Percentiles rank a stretch among this genome's conserved stretches.
These are phyloP conservation scores for Falcaria lacertinaria DNA, from an alignment of 2,888 invertebrate genomes.

Conservation along the genomic window DNA sequence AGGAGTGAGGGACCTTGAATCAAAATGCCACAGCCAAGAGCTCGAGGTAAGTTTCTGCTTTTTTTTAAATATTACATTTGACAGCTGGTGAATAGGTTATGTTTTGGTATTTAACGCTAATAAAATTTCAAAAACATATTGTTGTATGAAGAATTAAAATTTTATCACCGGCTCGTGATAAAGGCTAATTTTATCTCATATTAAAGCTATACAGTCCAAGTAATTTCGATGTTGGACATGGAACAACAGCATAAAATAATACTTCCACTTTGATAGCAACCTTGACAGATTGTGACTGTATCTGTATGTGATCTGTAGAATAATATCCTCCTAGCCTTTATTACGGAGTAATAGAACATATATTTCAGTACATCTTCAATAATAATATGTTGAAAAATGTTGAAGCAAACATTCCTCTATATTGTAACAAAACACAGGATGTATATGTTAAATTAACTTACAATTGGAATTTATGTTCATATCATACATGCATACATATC, in stretches of 20 bases:
- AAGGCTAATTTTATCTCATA: too few relatives aligned
- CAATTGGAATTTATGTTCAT: not conserved
- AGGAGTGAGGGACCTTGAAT: slow-evolving; percentile 73
- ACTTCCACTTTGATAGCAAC: too few relatives aligned
- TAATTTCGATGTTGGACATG: too few relatives aligned
- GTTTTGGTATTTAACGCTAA: slow-evolving; percentile 49
- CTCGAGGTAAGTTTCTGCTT: slow-evolving; percentile 75
- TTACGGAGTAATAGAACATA: not conserved
- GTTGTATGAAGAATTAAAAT: too few relatives aligned
- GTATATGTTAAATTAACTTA: not conserved
- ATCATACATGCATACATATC: too few relatives aligned
- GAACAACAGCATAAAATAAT: too few relatives aligned
- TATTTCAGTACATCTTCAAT: too few relatives aligned
- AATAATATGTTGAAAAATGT: not conserved
- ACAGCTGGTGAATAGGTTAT: slow-evolving; percentile 66
- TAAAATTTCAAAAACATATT: not conserved
- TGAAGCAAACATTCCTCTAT: not conserved
- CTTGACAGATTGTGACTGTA: too few relatives aligned
- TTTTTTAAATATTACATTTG: slow-evolving; percentile 25
- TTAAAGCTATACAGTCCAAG: too few relatives aligned
- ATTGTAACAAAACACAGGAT: not conserved
- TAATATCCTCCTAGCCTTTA: too few relatives aligned
- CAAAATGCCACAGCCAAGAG: slow-evolving; percentile 79
- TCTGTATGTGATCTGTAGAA: too few relatives aligned
- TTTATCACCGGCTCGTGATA: too few relatives aligned